Evolutionary conservation across 2,888 invertebrate genomes (phyloP), one percentile per base, ranked within the genome.

Genomic region (Drosophila yooni): DNA sequence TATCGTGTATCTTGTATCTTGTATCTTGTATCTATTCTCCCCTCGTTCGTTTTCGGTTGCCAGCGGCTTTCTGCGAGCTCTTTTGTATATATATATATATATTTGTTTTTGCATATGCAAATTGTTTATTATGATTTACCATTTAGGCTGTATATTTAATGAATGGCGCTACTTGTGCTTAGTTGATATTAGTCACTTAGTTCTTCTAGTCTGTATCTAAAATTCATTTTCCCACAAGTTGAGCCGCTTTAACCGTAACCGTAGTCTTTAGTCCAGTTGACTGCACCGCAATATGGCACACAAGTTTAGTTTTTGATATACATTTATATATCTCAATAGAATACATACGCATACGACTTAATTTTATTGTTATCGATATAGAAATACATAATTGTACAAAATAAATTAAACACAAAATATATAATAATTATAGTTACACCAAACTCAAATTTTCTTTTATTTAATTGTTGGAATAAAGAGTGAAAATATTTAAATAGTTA

Each of bases 161-260:
- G 59, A 53, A 76, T 84, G 85, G 85, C 87, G 85, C 88, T 89
- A 89, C 60, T 74, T 80, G 79, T 81, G 88, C 88, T 81, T 84
- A 88, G 85, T 81, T 88, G 86, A 83, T 86, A 81, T 83, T 85
- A 74, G 76, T 83, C 85, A 86, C 88, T 87, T 90, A 89, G 89
- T 86, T 87, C 82, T 79, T 89, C 89, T 89, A 89, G 89, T 89
- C 89, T 90, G 76, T 88, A 82, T 86, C 76, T 77, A 79, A 78
- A 80, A 74, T 66, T 57, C 67, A 70, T 82, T 66, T 88, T 59
- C 65, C 58, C 70, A 46, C 46, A 69, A 65, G 59, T 76, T 78
- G 69, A 82, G 83, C 69, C 85, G 64, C 69, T 57, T 69, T 57
- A 58, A 59, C 69, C 62, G 57, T 50, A 33, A 63, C 61, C 54